Conservation (phyloP, 2,888 invertebrate genomes). For the Pyrocoelia pectoralis region DNA sequence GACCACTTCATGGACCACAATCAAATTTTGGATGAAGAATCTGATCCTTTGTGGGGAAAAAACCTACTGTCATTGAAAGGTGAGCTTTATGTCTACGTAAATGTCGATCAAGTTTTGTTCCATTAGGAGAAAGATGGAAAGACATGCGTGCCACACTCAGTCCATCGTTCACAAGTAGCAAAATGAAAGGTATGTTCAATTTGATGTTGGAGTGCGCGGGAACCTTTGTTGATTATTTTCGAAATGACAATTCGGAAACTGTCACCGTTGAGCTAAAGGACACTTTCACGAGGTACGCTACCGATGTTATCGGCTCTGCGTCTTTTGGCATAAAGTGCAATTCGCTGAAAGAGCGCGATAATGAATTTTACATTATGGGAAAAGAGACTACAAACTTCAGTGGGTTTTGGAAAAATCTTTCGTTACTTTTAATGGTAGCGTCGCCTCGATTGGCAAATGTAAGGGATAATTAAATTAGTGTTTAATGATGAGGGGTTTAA, state of each 20-base stretch:
- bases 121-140: slow-evolving; percentile 39
- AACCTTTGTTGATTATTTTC: slow-evolving; percentile 41
- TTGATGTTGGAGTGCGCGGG: slow-evolving; percentile 55
- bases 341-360: slow-evolving; percentile 56
- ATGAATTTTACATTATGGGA: slow-evolving; percentile 63
- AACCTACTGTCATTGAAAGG: too few species aligned
- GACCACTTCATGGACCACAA: not conserved
- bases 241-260: not conserved
- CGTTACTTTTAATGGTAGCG: not conserved
- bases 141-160: slow-evolving; percentile 62
- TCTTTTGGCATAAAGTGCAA: not conserved
- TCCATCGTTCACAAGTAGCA: slow-evolving; percentile 65
- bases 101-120: not conserved
- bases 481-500: too few species aligned
- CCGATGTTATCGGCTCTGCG: slow-evolving; percentile 60
- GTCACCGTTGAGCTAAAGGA: not conserved
- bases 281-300: slow-evolving; percentile 50
- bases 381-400: slow-evolving; percentile 23
- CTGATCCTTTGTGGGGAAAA: too few species aligned
- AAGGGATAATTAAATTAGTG: not conserved
- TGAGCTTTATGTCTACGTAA: not conserved
- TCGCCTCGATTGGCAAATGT: not conserved
- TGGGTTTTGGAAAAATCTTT: not conserved
- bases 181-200: slow-evolving; percentile 63
- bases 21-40: too few species aligned